phyloP scores from a whole-genome alignment of 2,797 vertebrate species.

The Thamnophis elegans region DNA sequence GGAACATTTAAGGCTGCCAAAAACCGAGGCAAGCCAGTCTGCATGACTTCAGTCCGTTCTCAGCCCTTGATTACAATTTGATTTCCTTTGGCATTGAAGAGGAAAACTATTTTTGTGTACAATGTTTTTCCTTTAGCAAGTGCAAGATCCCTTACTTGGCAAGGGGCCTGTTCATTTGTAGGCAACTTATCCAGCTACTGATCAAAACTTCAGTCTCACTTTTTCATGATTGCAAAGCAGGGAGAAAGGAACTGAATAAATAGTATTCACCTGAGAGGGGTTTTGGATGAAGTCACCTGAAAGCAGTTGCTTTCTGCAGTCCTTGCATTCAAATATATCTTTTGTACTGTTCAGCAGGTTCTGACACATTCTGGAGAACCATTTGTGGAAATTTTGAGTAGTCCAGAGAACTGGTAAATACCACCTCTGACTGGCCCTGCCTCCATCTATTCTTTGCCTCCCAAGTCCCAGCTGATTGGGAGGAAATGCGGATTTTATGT shows the following conservation, averaged over 20 bases:
- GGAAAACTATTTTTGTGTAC: slow-evolving; percentile 83
- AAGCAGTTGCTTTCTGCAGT: slow-evolving; percentile 39
- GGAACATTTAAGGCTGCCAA: slow-evolving; percentile 74
- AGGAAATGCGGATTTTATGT: no score
- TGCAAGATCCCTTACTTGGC: slow-evolving; percentile 71
- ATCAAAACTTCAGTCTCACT: slow-evolving; percentile 54
- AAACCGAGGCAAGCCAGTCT: slow-evolving; percentile 71
- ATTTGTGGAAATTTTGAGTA: no score
- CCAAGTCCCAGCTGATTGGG: no score
- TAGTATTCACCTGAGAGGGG: slow-evolving; percentile 53
- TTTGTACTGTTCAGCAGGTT: slow-evolving; percentile 25
- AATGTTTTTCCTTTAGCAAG: slow-evolving; percentile 81
- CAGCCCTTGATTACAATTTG: slow-evolving; percentile 82
- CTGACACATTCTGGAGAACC: no score
- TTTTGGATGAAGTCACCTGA: slow-evolving; percentile 46
- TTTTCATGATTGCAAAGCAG: slow-evolving; percentile 57
- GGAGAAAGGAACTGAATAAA: slow-evolving; percentile 57
- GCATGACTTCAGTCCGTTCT: slow-evolving; percentile 84
- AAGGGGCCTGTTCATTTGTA: slow-evolving; percentile 63
- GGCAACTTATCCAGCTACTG: slow-evolving; percentile 62
- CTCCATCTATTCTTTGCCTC: no score
- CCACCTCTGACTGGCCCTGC: no score
- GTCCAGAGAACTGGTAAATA: no score
- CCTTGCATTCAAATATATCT: slow-evolving; percentile 55
- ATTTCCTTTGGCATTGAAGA: slow-evolving; percentile 83